Evolutionary conservation across 2,797 vertebrate species (phyloP).

Genomic region (Arrhamphus sclerolepis): DNA sequence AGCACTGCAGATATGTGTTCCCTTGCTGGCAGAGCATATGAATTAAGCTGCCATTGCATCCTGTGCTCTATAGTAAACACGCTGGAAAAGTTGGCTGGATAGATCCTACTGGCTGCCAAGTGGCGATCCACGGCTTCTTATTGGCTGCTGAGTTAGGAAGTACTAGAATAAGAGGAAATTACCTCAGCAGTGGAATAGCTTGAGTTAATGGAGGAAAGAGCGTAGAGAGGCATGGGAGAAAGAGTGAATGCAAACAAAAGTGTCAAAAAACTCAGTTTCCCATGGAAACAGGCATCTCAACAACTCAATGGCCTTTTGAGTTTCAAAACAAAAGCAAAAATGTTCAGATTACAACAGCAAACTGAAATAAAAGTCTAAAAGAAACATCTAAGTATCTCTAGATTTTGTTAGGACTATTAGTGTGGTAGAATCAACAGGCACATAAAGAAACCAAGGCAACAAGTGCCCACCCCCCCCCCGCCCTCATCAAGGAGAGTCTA

Average conservation of each 20-base stretch:
- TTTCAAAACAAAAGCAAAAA: slow-evolving; percentile 65
- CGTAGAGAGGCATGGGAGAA: slow-evolving; percentile 30
- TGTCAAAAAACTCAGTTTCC: slow-evolving; percentile 54
- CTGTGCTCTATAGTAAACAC: slow-evolving; percentile 52
- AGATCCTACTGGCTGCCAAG: slow-evolving; percentile 52
- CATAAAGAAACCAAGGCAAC: slow-evolving; percentile 82
- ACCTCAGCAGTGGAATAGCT: slow-evolving; percentile 67
- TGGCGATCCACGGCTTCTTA: slow-evolving; percentile 49
- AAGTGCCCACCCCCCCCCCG: slow-evolving; percentile 42
- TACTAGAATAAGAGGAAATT: slow-evolving; percentile 69
- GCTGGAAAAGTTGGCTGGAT: slow-evolving; percentile 50
- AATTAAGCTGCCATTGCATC: slow-evolving; percentile 66
- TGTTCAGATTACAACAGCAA: slow-evolving; percentile 66
- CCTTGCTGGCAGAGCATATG: slow-evolving; percentile 42
- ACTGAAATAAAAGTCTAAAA: slow-evolving; percentile 67
- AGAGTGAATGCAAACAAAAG: slow-evolving; percentile 42
- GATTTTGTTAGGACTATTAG: slow-evolving; percentile 44
- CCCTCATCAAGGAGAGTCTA: slow-evolving; percentile 42
- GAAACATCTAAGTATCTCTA: slow-evolving; percentile 45
- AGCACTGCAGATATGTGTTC: slow-evolving; percentile 43
- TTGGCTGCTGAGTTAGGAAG: slow-evolving; percentile 66
- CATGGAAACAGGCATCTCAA: slow-evolving; percentile 48
- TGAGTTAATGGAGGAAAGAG: slow-evolving; percentile 63
- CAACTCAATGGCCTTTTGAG: slow-evolving; percentile 54
- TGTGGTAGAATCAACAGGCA: slow-evolving; percentile 79